These are phyloP conservation scores for Percopsis omiscomaycus DNA, from an alignment of 2,797 vertebrate species.

Conservation along the genomic window DNA sequence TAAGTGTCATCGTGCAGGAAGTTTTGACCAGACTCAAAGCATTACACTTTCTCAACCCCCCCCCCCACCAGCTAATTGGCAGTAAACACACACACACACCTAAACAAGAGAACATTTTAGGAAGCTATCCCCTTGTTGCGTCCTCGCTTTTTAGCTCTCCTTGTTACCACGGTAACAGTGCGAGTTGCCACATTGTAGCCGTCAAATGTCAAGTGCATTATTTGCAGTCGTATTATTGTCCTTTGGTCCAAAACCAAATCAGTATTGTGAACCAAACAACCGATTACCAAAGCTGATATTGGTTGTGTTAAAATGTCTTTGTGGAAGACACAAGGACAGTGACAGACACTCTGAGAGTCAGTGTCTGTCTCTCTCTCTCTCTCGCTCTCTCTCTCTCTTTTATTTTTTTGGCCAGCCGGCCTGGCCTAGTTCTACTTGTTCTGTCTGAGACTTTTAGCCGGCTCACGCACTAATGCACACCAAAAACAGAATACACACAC, in stretches of 20 bases:
- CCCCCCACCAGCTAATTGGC: constrained; percentile 50
- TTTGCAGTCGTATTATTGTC: too few relatives aligned
- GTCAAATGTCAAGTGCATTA: neutral
- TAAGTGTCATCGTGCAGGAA: neutral
- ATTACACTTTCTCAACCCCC: constrained; percentile 58
- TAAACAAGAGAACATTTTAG: constrained; percentile 26
- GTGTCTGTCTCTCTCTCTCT: neutral
- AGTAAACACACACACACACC: constrained; percentile 31
- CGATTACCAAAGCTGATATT: too few relatives aligned
- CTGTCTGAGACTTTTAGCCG: neutral
- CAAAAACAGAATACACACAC: neutral
- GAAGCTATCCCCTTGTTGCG: constrained; percentile 9
- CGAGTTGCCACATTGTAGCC: constrained; percentile 2
- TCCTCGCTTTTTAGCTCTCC: constrained; percentile 3
- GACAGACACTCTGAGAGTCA: neutral
- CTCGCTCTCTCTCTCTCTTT: too few relatives aligned
- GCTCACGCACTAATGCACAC: neutral
- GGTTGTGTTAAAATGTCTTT: neutral
- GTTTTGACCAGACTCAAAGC: constrained; percentile 56
- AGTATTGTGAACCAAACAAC: too few relatives aligned
- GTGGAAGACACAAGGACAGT: neutral
- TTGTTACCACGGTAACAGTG: constrained; percentile 17
- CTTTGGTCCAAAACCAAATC: too few relatives aligned
- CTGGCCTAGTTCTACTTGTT: neutral
- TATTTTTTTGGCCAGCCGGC: neutral